Evolutionary conservation across 2,797 vertebrate species (phyloP), one percentile per base, ranked within the genome.

Genomic region (Cryptoprocta ferox): DNA sequence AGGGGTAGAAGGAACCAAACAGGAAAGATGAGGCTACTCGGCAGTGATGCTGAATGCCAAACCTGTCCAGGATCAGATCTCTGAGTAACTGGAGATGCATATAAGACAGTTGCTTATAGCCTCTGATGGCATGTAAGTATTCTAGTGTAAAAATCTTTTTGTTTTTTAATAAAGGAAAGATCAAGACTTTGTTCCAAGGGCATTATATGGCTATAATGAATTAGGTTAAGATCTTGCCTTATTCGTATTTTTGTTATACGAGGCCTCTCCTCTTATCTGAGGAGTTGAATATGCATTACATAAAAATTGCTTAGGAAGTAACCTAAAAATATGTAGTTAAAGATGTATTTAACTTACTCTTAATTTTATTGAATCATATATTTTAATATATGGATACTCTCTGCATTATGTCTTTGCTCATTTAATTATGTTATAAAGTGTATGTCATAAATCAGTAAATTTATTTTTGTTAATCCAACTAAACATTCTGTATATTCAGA

Each of bases 401-500:
- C 35, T 66, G 26, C 19, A 32, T 78, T 91, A 39, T 26, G 30
- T 91, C 16, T 84, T 84, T 94, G 28, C 12, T 92, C 19, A 50
- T 85, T 80, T 89, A 92, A 88, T 88, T 87, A 87, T 19, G 2
- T 83, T 95, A 6, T 71, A 82, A 97, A 80, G 35, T 75, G 86
- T 73, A 39, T 32, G 26, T 82, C 37, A 91, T 63, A 91, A 92
- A 53, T 4, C 13, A 83, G 8, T 86, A 91, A 63, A 48, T 87
- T 94, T 21, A 95, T 89, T 91, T 37, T 81, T 78, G 8, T 91
- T 96, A 81, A 70, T 94, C 28, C 42, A 93, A 66, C 6, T 83
- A 70, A 93, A 32, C 10, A 68, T 86, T 90, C 10, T 95, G 16
- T 83, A 21, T 95, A 53, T 71, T 95, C 8, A 56, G 59, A 88